Evolutionary conservation across 2,113 vertebrate genomes (phyloP).

Genomic region (Rhinolophus sinicus): DNA sequence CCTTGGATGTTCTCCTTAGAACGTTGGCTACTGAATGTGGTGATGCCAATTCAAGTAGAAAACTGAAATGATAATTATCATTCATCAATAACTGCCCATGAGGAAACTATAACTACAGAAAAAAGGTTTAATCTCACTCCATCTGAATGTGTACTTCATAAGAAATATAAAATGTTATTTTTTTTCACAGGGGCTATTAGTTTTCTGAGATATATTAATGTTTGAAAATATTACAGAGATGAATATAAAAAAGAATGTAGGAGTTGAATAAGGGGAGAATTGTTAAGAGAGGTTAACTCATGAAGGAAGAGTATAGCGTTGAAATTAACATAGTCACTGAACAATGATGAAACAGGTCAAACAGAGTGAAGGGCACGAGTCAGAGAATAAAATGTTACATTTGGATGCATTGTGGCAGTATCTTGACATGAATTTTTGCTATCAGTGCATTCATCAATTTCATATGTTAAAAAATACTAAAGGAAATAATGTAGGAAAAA

Average conservation of each 20-base stretch:
- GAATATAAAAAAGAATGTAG: not conserved
- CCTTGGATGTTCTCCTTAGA: slow-evolving; percentile 60
- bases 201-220: slow-evolving; percentile 40
- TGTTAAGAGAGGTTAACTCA: not conserved
- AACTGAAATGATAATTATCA: slow-evolving; percentile 58
- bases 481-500: not conserved
- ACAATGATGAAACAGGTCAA: not conserved
- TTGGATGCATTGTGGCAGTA: no score
- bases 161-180: slow-evolving; percentile 31
- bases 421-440: not conserved
- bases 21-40: not conserved
- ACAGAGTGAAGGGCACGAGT: not conserved
- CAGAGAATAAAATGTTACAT: no score
- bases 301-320: not conserved
- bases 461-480: not conserved
- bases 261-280: not conserved
- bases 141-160: not conserved
- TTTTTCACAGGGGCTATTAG: slow-evolving; percentile 18
- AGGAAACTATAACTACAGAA: slow-evolving; percentile 41
- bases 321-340: not conserved
- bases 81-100: slow-evolving; percentile 50
- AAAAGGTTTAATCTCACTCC: not conserved
- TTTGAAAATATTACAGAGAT: slow-evolving; percentile 20
- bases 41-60: slow-evolving; percentile 58
- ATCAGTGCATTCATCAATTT: not conserved